Evolutionary conservation across 2,888 invertebrate species (phyloP), one percentile per base, ranked within the genome.

Genomic region (Spicauda simplicius): DNA sequence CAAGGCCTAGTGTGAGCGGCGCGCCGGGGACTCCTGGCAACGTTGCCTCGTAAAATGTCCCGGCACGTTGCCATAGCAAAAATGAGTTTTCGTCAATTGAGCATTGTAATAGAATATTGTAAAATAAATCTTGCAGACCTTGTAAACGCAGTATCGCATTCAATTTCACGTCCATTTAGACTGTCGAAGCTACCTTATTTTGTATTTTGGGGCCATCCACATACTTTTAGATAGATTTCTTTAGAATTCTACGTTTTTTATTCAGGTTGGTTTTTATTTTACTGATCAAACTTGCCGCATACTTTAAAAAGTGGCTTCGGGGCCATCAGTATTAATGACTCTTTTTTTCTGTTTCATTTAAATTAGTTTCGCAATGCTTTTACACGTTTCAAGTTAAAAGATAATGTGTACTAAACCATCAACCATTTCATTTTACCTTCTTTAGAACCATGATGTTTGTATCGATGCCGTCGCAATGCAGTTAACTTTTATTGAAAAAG

Each of bases 401-500:
- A 41, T 41, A 14, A 41, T 14, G 2, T 12, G 12, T 1, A 41
- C 10, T 14, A 14, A 41, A 41, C 41, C 3, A 41, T 41, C 2
- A 14, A 48, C 8, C 10, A 33, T 50, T 50, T 6, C 33, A 33
- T 33, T 30, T 41, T 59, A 59, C 20, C 30, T 25, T 33, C 33
- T 33, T 55, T 57, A 48, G 48, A 16, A 48, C 16, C 37, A 41
- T 59, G 19, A 19, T 37, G 53, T 19, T 54, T 19, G 30, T 55
- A 61, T 66, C 55, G 50, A 66, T 56, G 37, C 55, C 55, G 61
- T 67, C 67, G 67, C 67, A 67, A 50, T 67, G 67, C 67, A 67
- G 67, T 52, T 41, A 61, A 60, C 30, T 41, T 30, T 61, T 67
- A 67, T 61, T 37, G 56, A 41, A 52, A 67, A 66, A 48, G 54